phyloP scores from a whole-genome alignment of 2,797 vertebrate genomes.

The Champsocephalus gunnari region DNA sequence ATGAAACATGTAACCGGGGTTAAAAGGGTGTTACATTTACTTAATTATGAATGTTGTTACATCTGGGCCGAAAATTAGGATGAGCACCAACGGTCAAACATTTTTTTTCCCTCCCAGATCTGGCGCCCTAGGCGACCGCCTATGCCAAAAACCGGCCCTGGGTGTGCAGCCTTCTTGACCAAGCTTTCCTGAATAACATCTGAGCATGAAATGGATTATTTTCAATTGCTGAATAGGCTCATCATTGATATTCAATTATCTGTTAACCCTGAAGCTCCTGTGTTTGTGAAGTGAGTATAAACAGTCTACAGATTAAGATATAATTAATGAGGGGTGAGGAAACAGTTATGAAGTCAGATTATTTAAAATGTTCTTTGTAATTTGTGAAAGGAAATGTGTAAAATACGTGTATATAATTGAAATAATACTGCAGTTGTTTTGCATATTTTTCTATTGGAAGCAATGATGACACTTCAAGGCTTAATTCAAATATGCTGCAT shows the following conservation, averaged over 20 bases:
- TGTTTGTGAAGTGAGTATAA: slow-evolving; percentile 5
- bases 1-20: too few relatives aligned
- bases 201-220: slow-evolving; percentile 11
- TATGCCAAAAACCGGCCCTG: too few relatives aligned
- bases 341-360: not conserved
- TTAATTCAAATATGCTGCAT: not conserved
- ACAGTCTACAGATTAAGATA: not conserved
- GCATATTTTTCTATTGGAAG: not conserved
- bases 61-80: too few relatives aligned
- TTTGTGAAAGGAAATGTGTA: not conserved
- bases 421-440: not conserved
- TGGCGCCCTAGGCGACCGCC: too few relatives aligned
- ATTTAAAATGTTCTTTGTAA: not conserved
- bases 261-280: not conserved
- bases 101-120: too few relatives aligned
- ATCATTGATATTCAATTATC: not conserved
- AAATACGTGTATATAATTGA: not conserved
- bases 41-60: too few relatives aligned
- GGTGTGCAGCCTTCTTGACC: not conserved
- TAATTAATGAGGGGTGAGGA: not conserved
- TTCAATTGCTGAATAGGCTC: not conserved
- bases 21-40: too few relatives aligned
- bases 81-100: too few relatives aligned
- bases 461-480: not conserved
- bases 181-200: slow-evolving; percentile 11